Conservation (phyloP, 1,140 invertebrate species). For the Sarcophaga bullata region DNA sequence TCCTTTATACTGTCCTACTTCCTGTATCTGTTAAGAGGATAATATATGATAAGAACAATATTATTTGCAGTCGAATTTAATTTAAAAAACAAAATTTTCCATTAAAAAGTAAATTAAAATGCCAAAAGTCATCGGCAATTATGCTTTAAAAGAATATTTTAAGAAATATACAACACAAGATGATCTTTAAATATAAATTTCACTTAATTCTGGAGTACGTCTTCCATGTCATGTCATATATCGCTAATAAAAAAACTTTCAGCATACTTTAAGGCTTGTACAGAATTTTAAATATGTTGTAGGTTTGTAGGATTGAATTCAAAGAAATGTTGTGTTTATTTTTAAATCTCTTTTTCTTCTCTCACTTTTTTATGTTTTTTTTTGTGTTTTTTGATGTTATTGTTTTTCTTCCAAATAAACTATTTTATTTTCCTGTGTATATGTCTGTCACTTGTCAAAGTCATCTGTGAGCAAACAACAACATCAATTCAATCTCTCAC, state of each 20-base stretch:
- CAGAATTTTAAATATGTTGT: constrained; percentile 3
- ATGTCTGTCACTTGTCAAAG: constrained; percentile 33
- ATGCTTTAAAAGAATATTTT: background rate
- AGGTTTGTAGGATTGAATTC: too few relatives aligned
- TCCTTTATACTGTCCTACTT: too few relatives aligned
- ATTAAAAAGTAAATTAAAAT: background rate
- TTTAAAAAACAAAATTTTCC: background rate
- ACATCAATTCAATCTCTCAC: background rate
- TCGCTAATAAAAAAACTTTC: background rate
- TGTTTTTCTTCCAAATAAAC: constrained; percentile 25
- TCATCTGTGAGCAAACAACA: constrained; percentile 9
- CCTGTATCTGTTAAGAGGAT: too few relatives aligned
- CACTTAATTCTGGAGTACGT: background rate
- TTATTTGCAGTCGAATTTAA: too few relatives aligned
- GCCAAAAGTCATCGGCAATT: background rate
- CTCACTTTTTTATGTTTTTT: too few relatives aligned
- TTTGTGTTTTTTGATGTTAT: background rate
- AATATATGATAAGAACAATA: too few relatives aligned
- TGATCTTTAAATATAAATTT: background rate
- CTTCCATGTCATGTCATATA: background rate
- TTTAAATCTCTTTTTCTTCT: too few relatives aligned
- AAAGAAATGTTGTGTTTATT: too few relatives aligned
- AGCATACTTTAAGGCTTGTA: constrained; percentile 10
- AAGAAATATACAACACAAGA: background rate
- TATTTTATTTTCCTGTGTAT: constrained; percentile 25